phyloP scores from a whole-genome alignment of 2,888 invertebrate species.

The Pristionchus entomophagus region DNA sequence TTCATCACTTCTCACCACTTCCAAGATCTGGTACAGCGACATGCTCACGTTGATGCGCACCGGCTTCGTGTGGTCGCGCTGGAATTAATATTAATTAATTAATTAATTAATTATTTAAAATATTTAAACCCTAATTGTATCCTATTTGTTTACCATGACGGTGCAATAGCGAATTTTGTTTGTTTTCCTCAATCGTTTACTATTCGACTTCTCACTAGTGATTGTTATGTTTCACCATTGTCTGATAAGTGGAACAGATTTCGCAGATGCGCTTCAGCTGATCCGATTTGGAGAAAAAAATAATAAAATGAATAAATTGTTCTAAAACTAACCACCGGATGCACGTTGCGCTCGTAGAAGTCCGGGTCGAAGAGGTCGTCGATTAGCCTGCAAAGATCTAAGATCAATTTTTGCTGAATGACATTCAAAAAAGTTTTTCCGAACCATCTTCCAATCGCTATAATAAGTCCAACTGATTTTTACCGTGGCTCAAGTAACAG shows the following conservation, averaged over 20 bases:
- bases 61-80: conserved; percentile 61
- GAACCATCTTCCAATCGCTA: too few relatives aligned
- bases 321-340: conserved; percentile 59
- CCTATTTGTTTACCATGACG: not conserved
- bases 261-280: not conserved
- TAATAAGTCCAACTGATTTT: too few relatives aligned
- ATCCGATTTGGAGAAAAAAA: too few relatives aligned
- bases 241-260: not conserved
- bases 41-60: conserved; percentile 78
- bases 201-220: too few relatives aligned
- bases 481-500: too few relatives aligned
- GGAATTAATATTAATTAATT: not conserved
- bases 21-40: conserved; percentile 79
- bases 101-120: not conserved
- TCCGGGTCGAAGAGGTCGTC: conserved; percentile 71
- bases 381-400: too few relatives aligned
- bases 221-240: too few relatives aligned
- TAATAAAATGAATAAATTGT: too few relatives aligned
- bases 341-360: conserved; percentile 73
- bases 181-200: too few relatives aligned
- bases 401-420: conserved; percentile 43
- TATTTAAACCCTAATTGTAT: not conserved
- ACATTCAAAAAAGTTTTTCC: not conserved
- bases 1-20: conserved; percentile 76
- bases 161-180: too few relatives aligned